These are phyloP conservation scores for Microcaecilia unicolor DNA, from an alignment of 2,797 vertebrate genomes.

Conservation along the genomic window DNA sequence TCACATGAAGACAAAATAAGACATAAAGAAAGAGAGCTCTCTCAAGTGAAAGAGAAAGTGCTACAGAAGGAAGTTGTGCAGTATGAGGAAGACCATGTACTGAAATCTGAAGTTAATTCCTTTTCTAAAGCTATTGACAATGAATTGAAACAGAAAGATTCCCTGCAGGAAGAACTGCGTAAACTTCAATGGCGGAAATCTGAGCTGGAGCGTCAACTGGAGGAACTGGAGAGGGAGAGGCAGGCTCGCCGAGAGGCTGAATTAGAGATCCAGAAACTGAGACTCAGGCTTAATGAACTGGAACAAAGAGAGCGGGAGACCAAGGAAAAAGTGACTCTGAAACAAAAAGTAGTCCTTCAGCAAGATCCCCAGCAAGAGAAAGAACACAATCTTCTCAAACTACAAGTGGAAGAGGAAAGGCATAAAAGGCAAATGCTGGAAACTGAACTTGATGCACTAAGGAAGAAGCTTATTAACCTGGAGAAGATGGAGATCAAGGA, in stretches of 20 bases:
- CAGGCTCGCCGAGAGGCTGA: conserved; percentile 80
- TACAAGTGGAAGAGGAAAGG: conserved; percentile 85
- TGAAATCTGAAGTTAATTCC: conserved; percentile 71
- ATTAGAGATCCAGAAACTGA: conserved; percentile 83
- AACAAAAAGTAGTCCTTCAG: conserved; percentile 91
- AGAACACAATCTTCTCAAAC: conserved; percentile 78
- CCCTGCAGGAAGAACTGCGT: conserved; percentile 70
- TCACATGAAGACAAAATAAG: conserved; percentile 74
- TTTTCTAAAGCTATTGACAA: conserved; percentile 72
- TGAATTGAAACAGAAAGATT: conserved; percentile 78
- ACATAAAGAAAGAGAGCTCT: conserved; percentile 78
- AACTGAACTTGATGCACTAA: conserved; percentile 68
- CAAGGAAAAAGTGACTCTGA: conserved; percentile 83
- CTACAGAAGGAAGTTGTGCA: conserved; percentile 88
- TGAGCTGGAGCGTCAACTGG: conserved; percentile 83
- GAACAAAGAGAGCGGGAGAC: conserved; percentile 71
- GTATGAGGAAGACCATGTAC: conserved; percentile 73
- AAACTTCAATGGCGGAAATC: conserved; percentile 61
- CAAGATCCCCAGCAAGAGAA: conserved; percentile 94
- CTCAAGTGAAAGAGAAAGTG: conserved; percentile 78
- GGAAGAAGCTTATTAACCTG: conserved; percentile 66
- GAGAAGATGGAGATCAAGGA: conserved; percentile 86
- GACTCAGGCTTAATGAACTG: conserved; percentile 66
- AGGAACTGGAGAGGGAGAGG: conserved; percentile 83
- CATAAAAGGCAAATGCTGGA: conserved; percentile 77